Base-by-base conservation (phyloP, 2,888 invertebrate species). In the Machimus atricapillus region DNA sequence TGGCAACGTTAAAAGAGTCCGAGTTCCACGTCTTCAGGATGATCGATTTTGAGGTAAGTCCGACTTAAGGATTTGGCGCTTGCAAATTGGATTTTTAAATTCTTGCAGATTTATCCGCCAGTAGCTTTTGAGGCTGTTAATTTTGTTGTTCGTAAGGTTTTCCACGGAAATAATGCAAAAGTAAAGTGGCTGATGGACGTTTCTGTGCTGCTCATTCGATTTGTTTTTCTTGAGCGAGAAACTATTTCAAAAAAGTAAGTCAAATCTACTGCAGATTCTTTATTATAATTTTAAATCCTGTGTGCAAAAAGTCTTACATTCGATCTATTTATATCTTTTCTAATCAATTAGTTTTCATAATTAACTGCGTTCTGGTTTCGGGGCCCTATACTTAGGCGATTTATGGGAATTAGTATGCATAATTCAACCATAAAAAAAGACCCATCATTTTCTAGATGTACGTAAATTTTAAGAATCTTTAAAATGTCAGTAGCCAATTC, bases 1-100 rank as follows among this genome's bases (percentile, higher is more conserved):
- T 31, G 34, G 34, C 23, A 0, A 16, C 3, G 27, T 4, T 81
- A 2, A 56, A 56, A 12, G 58, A 56, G 23, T 83, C 87, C 6
- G 87, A 87, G 43, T 83, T 77, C 58, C 7, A 56, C 16, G 87
- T 87, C 8, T 87, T 83, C 23, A 34, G 76, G n/a, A 56, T 43
- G 12, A 40, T 83, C n/a, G 56, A 77, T 19, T 83, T 77, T 40
- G 31, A 86, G 81, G 86, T 86, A 27, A 66, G 3, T 2, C 8
- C 34, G 2, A n/a, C 9, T 78, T 86, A 27, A 23, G 9, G 40
- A 40, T 40, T 56, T 56, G 40, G 12, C 9, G 1, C 27, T 66
- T 12, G 27, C 14, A 37, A 19, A 43, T 31, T 0, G 66, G 58
- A 27, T 14, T 46, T 46, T 46, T 46, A 0, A 46, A 56, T 34